A percentile compares a stretch with the other conserved stretches of the same genome.
These are phyloP conservation scores for Turritopsis rubra DNA, from an alignment of 30 jellyfish, hydroid and myxozoan genomes.

Conservation along the genomic window DNA sequence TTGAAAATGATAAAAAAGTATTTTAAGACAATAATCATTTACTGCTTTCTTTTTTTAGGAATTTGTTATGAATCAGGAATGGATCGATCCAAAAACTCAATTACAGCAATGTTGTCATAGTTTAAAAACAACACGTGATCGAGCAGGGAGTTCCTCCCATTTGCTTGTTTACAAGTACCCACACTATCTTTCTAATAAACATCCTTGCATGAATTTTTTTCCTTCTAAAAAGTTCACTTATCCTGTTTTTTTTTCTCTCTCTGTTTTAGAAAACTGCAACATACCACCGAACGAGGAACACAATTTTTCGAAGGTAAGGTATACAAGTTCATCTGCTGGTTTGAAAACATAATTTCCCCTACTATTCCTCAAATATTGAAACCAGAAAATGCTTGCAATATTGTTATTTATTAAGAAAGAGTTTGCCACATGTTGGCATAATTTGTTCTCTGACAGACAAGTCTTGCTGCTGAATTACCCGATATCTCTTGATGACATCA, in stretches of 20 bases:
- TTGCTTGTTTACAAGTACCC: conserved; percentile 61
- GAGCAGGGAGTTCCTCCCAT: conserved; percentile 18
- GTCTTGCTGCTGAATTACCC: no score
- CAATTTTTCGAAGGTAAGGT: conserved; percentile 18
- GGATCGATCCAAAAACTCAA: conserved; percentile 83
- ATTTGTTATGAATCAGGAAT: conserved; percentile 54
- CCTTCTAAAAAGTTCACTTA: no score
- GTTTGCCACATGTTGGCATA: no score
- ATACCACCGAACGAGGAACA: conserved; percentile 4
- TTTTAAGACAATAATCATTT: no score
- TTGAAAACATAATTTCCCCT: no score
- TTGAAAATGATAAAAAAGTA: no score
- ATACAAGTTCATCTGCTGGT: background rate
- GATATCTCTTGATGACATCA: no score
- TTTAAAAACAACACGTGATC: background rate
- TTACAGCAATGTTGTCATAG: conserved; percentile 69
- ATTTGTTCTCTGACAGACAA: no score
- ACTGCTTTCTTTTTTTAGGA: conserved; percentile 20
- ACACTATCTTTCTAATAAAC: background rate
- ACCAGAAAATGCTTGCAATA: no score
- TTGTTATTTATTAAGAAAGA: no score
- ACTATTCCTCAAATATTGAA: background rate
- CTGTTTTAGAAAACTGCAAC: conserved; percentile 10
- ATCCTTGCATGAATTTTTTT: background rate
- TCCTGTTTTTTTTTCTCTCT: background rate